Base-by-base conservation (phyloP, 2,888 invertebrate genomes). In the Caradrina kadenii region DNA sequence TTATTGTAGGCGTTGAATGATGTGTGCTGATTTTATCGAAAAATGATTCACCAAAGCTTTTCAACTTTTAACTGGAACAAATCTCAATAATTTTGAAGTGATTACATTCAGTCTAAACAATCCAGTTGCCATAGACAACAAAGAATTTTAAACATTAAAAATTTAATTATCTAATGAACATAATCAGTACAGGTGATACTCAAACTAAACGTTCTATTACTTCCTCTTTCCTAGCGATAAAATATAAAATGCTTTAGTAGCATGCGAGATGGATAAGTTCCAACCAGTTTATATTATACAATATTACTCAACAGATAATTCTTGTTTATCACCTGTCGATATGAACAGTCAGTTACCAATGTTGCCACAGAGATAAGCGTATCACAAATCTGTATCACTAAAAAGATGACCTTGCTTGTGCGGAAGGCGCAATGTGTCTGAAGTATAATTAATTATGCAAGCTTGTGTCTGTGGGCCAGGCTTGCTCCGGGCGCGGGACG, bases 381-480 rank as follows among this genome's bases (percentile, higher is more conserved):
- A 84, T 83, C 64, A 68, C 79, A 62, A 84, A 86, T 74, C 76
- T 76, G 61, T 87, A 87, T 87, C 83, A 86, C 81, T 87, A 88
- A 91, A 91, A 91, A 87, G 88, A 87, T 93, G 94, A 95, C 95
- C 95, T 95, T 95, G 93, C 88, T 85, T 89, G 87, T 87, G 84
- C 90, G 91, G 91, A 93, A 93, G 91, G 90, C 88, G 92, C 92
- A 92, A 88, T 90, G 88, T 90, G 92, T 93, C 93, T 91, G 89
- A 91, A 92, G 90, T 91, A 87, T 92, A 91, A 94, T 93, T 93
- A 93, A 94, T 94, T 94, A 95, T 94, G 93, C 93, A 94, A 93
- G 92, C 92, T 89, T 85, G 92, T 92, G 93, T 94, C 93, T 93
- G 93, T 90, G 91, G 89, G 91, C 89, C 88, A 89, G 90, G 89